A percentile compares a stretch with the other conserved stretches of the same genome.
Conservation (phyloP, 2,113 vertebrate genomes). For the Ariopsis seemanni region DNA sequence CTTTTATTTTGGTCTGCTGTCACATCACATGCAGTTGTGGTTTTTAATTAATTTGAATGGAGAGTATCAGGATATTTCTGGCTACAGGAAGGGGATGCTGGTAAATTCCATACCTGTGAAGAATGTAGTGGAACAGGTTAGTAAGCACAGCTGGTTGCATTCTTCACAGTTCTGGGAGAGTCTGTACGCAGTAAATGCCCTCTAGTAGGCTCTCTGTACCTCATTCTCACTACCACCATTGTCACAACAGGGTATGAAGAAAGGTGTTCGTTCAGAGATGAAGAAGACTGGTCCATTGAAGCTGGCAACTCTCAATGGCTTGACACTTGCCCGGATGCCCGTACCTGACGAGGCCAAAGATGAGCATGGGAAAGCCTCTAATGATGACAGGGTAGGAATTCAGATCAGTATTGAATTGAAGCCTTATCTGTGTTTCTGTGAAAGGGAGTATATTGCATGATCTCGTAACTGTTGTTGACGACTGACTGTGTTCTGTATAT, state of each 20-base stretch:
- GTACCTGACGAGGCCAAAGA: constrained; percentile 81
- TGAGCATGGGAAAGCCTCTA: constrained; percentile 81
- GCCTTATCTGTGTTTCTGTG: background rate
- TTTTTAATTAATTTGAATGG: constrained; percentile 15
- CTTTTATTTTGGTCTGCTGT: background rate
- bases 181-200: background rate
- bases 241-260: constrained; percentile 87
- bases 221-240: constrained; percentile 10
- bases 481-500: background rate
- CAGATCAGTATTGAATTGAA: background rate
- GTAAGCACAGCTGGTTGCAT: constrained; percentile 15
- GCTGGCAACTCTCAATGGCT: constrained; percentile 87
- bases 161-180: background rate
- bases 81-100: constrained; percentile 1
- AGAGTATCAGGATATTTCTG: constrained; percentile 2
- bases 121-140: constrained; percentile 64
- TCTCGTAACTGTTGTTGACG: background rate
- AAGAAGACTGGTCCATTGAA: constrained; percentile 93
- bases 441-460: background rate
- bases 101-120: constrained; percentile 37
- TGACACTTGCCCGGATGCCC: constrained; percentile 82
- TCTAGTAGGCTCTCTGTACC: background rate
- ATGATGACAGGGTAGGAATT: constrained; percentile 85
- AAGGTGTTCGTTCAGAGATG: constrained; percentile 78
- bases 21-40: background rate